Evolutionary conservation across 2,888 invertebrate genomes (phyloP).

Genomic region (Acleris holmiana): DNA sequence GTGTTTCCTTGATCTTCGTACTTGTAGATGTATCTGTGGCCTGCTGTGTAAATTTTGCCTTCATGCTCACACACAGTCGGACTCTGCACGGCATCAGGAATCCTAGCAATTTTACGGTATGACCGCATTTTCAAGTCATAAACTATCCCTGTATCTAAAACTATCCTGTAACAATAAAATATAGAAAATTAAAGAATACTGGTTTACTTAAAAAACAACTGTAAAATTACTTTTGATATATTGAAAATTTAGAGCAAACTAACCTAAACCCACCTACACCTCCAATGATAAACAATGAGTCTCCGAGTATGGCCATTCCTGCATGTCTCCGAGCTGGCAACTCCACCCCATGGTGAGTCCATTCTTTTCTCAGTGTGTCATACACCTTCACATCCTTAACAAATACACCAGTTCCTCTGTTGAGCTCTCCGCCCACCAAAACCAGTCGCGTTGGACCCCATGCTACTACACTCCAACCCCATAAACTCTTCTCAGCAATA

Average conservation of each 20-base stretch:
- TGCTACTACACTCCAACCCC: constrained; percentile 72
- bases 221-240: no score
- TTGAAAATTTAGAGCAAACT: no score
- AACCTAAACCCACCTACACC: constrained; percentile 77
- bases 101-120: constrained; percentile 57
- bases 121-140: constrained; percentile 65
- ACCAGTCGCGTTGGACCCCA: constrained; percentile 69
- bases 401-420: constrained; percentile 66
- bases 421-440: constrained; percentile 69
- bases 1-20: constrained; percentile 54
- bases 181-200: no score
- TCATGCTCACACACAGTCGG: constrained; percentile 67
- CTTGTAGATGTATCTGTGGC: constrained; percentile 62
- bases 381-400: constrained; percentile 69
- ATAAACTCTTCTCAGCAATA: constrained; percentile 65
- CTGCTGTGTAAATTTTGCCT: constrained; percentile 59
- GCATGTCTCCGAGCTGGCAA: constrained; percentile 67
- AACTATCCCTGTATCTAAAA: constrained; percentile 59
- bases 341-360: constrained; percentile 65
- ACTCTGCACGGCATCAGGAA: constrained; percentile 69
- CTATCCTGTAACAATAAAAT: constrained; percentile 59
- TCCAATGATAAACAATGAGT: constrained; percentile 66
- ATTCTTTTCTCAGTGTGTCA: constrained; percentile 63
- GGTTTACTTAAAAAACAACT: no score
- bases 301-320: constrained; percentile 60